Evolutionary conservation across 2,797 vertebrate genomes (phyloP), one percentile per base, ranked within the genome.

Genomic region (Myiotriccus ornatus): DNA sequence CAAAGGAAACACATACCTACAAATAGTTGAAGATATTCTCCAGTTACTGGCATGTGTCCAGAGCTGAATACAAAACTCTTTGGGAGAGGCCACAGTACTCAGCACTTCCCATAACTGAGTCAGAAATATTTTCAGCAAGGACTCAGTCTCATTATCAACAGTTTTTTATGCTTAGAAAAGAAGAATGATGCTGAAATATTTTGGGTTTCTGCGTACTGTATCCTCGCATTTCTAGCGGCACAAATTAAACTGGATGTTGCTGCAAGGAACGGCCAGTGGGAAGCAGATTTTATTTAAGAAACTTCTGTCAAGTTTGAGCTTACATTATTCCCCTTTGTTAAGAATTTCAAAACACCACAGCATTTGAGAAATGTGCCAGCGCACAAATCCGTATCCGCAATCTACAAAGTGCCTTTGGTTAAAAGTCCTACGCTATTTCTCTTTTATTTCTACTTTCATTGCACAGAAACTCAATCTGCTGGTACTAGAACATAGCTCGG

Each of bases 1-100:
- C 96, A 97, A 94, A 97, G 96, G 95, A 97, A 97, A 91, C 35
- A 0, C 93, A 94, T 93, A 96, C 95, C 95, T 96, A 96, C 62
- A 47, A 93, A 92, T 32, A 94, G 87, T 49, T 85, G 84, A 79
- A 96, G 94, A 95, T 83, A 93, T 87, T 90, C 87, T 92, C 76
- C 78, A 80, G 92, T 74, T 83, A 57, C 93, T 95, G 96, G 96
- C 94, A 71, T 0, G 5, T 23, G 70, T 90, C 95, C 94, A 95
- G 86, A 84, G 41, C 70, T 35, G 50, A 74, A 84, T 2, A 89
- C 67, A 89, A 69, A 81, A 78, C 85, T 84, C 90, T 94, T 21
- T 87, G 95, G 91, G 88, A 95, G 84, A 91, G 92, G 92, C 70
- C 63, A 47, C 37, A 70, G 74, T 50, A 75, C 81, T 84, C 91